Evolutionary conservation across 2,888 invertebrate species (phyloP).

Genomic region (Stenurella melanura): DNA sequence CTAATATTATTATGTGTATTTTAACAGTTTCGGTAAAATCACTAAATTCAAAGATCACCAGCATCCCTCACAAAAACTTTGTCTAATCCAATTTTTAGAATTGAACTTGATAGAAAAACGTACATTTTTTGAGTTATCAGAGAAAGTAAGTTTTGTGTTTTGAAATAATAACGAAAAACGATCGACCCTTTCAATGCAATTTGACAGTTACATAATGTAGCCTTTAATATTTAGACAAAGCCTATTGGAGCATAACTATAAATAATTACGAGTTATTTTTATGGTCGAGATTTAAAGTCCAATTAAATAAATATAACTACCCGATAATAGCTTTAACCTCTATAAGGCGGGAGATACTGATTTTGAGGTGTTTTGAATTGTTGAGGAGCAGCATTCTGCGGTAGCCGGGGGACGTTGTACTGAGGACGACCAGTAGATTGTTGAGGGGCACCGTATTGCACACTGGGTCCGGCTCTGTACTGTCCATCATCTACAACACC

Average conservation of each 20-base stretch:
- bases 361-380: background rate
- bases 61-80: background rate
- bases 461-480: slow-evolving; percentile 39
- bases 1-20: background rate
- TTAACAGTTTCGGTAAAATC: background rate
- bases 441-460: background rate
- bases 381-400: background rate
- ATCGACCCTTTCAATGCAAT: too few species aligned
- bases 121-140: too few species aligned
- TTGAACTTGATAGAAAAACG: too few species aligned
- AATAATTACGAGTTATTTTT: background rate
- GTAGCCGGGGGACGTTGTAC: background rate
- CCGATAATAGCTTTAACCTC: background rate
- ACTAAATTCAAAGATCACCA: background rate
- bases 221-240: too few species aligned
- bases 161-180: too few species aligned
- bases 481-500: slow-evolving; percentile 54
- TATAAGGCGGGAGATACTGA: background rate
- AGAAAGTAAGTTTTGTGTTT: too few species aligned
- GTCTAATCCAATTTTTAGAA: too few species aligned
- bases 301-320: background rate
- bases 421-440: slow-evolving; percentile 1
- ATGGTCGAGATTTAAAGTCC: background rate
- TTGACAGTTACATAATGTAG: too few species aligned
- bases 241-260: background rate